Evolutionary conservation across 1,140 invertebrate species (phyloP).

Genomic region (Pseudomyrmex pallidus): DNA sequence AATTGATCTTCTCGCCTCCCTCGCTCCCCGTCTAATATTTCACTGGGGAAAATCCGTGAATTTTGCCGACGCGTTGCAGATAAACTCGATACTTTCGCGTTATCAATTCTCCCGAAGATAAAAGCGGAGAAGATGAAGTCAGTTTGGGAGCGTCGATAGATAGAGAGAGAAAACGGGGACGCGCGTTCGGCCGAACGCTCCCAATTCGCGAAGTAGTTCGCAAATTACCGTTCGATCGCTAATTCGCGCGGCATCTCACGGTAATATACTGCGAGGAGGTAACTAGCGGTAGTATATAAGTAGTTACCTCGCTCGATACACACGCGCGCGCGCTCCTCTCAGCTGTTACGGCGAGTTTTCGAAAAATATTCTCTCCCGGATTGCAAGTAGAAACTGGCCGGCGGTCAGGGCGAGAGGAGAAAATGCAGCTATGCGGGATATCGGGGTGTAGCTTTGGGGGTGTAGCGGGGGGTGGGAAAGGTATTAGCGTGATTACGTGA

Average conservation of each 20-base stretch:
- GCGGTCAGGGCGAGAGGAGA: conserved; percentile 2
- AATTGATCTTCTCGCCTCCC: background rate
- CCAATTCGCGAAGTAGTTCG: conserved; percentile 20
- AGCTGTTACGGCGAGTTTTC: background rate
- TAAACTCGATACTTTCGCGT: conserved; percentile 3
- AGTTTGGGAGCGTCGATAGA: conserved; percentile 19
- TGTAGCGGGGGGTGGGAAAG: background rate
- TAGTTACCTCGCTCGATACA: background rate
- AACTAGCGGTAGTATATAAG: background rate
- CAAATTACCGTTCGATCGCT: conserved; percentile 42
- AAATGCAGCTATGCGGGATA: conserved; percentile 8
- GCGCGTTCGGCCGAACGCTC: too few relatives aligned
- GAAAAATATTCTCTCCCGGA: conserved; percentile 49
- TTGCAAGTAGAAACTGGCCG: conserved; percentile 30
- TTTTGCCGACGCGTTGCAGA: background rate
- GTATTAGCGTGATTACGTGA: conserved; percentile 64
- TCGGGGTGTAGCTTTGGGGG: conserved; percentile 23
- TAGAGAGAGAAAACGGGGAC: too few relatives aligned
- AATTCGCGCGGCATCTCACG: conserved; percentile 31
- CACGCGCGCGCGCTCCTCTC: too few relatives aligned
- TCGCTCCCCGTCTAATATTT: too few relatives aligned
- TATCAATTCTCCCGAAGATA: background rate
- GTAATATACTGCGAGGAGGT: background rate
- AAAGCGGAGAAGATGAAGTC: background rate
- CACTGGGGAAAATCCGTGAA: background rate